Conservation (phyloP, 92 coral and sea anemone genomes). For the Micromussa lordhowensis region DNA sequence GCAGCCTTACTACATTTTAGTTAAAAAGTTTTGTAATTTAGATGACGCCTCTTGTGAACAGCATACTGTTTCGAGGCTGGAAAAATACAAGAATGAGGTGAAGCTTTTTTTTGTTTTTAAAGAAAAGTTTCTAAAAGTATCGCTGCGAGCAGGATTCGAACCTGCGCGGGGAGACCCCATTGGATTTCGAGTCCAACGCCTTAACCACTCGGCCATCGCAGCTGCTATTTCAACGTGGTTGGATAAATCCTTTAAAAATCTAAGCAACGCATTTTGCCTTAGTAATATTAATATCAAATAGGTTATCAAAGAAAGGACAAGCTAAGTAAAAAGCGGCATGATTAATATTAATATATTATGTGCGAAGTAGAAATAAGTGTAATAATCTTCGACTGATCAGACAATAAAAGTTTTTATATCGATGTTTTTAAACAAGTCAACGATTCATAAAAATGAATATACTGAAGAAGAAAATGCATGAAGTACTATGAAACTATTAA, state of each 20-base stretch:
- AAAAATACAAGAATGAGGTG: too few species aligned
- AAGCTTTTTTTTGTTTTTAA: too few species aligned
- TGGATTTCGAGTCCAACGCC: conserved; percentile 95
- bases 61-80: too few species aligned
- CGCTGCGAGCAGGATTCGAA: conserved; percentile 95
- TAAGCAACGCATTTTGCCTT: not conserved
- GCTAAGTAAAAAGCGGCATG: not conserved
- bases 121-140: not conserved
- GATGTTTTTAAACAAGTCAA: too few species aligned
- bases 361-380: not conserved
- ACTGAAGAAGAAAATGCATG: too few species aligned
- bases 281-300: not conserved
- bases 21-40: too few species aligned
- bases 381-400: not conserved
- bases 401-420: not conserved
- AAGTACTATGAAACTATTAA: too few species aligned
- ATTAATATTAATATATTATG: not conserved
- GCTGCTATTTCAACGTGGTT: not conserved
- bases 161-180: conserved; percentile 97
- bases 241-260: not conserved
- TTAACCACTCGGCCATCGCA: conserved; percentile 95
- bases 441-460: not conserved
- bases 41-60: not conserved
- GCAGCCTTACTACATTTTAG: too few species aligned
- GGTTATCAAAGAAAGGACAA: not conserved